Base-by-base conservation (phyloP, 2,797 vertebrate genomes). In the Tarsius wallacei region DNA sequence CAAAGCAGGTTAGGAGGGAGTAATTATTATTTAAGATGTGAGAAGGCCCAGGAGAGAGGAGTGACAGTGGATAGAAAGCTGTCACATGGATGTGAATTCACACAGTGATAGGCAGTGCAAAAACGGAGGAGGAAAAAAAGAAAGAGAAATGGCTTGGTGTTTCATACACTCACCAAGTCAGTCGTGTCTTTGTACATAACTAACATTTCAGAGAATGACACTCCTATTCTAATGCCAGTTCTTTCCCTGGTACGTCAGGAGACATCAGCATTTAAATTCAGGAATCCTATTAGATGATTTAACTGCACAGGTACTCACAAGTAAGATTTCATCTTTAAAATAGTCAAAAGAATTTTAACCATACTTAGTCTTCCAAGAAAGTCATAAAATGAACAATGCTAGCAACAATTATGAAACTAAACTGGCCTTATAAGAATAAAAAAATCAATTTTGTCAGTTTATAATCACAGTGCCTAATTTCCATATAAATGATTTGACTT, bases 401-500 rank as follows among this genome's bases (percentile, higher is more conserved):
- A 84, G 66, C 89, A 96, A 90, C 47, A 94, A 96, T 71, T 98
- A 93, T 14, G 90, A 93, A 97, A 97, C 61, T 78, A 97, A 95
- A 74, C 95, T 94, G 90, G 80, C 66, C 68, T 97, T 96, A 53
- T 86, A 74, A 92, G 95, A 97, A 85, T 90, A 97, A 83, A 86
- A 80, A 15, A 90, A 97, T 97, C 91, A 82, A 66, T 98, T 97
- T 73, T 95, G 66, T 89, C 94, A 70, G 57, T 96, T 96, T 98
- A 96, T 68, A 59, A 47, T 89, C 89, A 97, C 80, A 94, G 66
- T 87, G 59, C 47, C 74, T 0, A 0, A 98, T 98, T 98, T 98
- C 97, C 97, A 94, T 98, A 90, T 97, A 97, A 98, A 97, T 97
- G 0, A 97, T 73, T 82, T 97, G 92, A 92, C 84, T 96, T 24